Evolutionary conservation across 1,140 invertebrate species (phyloP), one percentile per base, ranked within the genome.

Genomic region (Plectus sambesii): DNA sequence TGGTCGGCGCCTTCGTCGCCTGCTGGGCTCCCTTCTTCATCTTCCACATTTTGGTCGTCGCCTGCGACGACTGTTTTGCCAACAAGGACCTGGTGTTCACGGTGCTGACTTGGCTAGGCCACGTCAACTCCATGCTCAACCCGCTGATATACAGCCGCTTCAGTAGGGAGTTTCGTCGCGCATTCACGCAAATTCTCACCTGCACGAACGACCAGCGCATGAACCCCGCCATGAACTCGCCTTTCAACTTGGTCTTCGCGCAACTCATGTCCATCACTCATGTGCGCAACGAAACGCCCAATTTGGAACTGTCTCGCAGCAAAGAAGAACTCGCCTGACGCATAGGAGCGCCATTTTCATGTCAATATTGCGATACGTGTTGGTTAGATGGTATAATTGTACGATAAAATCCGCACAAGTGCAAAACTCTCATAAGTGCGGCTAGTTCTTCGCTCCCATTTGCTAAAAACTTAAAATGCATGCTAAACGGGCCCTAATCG

Each of bases 1-100:
- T 92, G 2, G 85, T 90, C 22, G 93, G 93, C n/a, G 89, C 93
- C 26, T 98, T 98, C 71, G 90, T 92, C 4, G 78, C 84, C 2
- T 92, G 86, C 69, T 88, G 85, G 85, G 74, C 94, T 53, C 93
- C 93, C 27, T 98, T 99, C 73, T 99, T 99, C 72, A 85, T 94
- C 36, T 83, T 94, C 45, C 96, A 97, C 71, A 76, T 75, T 41
- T 59, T 92, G 58, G 84, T 84, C 5, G 89, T 87, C 0, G 82
- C 93, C 61, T 93, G 88, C 71, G 41, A 42, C 24, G 53, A 72
- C 71, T 62, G 63, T 69, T 36, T 72, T 63, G n/a, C 53, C n/a
- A 56, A 69, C 37, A 49, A 58, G 42, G 66, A 90, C 61, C 79
- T 89, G 35, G 82, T 94, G 2, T 85, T 85, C 50, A 84, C 85